Conservation (phyloP, 1,140 invertebrate genomes). For the Drosophila elegans region DNA sequence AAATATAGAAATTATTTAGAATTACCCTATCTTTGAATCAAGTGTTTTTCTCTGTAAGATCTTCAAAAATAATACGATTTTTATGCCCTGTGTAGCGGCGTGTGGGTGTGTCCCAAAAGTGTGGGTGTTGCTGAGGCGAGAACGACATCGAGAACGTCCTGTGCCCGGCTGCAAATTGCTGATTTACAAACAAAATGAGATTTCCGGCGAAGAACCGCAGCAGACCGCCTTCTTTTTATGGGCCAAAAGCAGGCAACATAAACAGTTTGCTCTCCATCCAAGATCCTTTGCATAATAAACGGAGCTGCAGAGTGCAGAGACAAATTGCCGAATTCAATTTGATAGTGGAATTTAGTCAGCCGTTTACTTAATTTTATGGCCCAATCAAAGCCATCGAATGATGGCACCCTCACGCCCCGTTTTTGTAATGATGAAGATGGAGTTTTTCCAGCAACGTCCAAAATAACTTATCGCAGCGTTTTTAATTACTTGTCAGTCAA, state of each 20-base stretch:
- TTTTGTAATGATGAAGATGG: background rate
- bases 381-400: conserved; percentile 55
- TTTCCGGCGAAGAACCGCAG: conserved; percentile 58
- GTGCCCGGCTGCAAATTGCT: conserved; percentile 76
- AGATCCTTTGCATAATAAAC: conserved; percentile 71
- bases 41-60: no score
- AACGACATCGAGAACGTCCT: conserved; percentile 59
- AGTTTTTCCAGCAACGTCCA: background rate
- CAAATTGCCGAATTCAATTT: conserved; percentile 82
- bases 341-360: conserved; percentile 73
- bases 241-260: conserved; percentile 48
- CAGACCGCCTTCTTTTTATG: conserved; percentile 58
- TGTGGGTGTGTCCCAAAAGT: conserved; percentile 9
- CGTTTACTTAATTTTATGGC: conserved; percentile 78
- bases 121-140: conserved; percentile 40
- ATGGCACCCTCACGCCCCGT: background rate
- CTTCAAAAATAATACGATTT: background rate
- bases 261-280: conserved; percentile 48
- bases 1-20: no score
- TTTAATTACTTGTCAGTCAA: conserved; percentile 76
- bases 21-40: no score
- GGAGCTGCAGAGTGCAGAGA: conserved; percentile 51
- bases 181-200: conserved; percentile 83
- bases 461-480: conserved; percentile 22
- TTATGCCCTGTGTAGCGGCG: conserved; percentile 12